Conservation (phyloP, 2,888 invertebrate species). For the Elgonia sp. region DNA sequence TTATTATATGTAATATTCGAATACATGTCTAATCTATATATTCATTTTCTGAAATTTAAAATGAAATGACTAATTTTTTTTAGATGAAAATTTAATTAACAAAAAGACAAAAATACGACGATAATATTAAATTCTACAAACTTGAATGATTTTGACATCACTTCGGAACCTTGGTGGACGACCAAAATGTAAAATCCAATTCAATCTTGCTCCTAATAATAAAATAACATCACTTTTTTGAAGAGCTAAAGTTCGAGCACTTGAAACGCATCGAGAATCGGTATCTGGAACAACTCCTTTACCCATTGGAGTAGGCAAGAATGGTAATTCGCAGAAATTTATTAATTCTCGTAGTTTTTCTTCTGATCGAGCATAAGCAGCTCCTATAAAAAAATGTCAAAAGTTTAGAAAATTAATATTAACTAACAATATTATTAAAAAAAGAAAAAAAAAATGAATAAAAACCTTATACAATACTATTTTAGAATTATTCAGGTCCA, state of each 20-base stretch:
- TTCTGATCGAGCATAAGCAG: constrained; percentile 94
- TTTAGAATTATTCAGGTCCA: no score
- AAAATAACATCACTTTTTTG: constrained; percentile 96
- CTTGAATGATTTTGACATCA: constrained; percentile 96
- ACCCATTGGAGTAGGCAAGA: constrained; percentile 98
- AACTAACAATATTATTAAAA: not conserved
- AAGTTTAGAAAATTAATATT: not conserved
- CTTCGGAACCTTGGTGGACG: constrained; percentile 94
- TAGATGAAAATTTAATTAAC: no score
- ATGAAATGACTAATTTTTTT: no score
- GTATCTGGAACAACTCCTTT: constrained; percentile 93
- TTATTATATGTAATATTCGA: no score
- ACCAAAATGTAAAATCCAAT: constrained; percentile 99
- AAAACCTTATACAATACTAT: no score
- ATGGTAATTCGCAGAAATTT: constrained; percentile 92
- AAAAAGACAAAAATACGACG: no score
- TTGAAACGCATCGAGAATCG: constrained; percentile 92
- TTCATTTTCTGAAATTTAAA: no score
- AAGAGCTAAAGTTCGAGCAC: constrained; percentile 95
- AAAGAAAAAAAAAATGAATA: no score
- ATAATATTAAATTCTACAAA: constrained; percentile 80
- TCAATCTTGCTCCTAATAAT: constrained; percentile 95
- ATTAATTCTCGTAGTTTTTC: constrained; percentile 91
- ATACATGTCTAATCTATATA: no score
- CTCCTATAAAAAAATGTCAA: constrained; percentile 87